These are phyloP conservation scores for Lamprotornis superbus DNA, from an alignment of 2,113 vertebrate genomes.

Conservation along the genomic window DNA sequence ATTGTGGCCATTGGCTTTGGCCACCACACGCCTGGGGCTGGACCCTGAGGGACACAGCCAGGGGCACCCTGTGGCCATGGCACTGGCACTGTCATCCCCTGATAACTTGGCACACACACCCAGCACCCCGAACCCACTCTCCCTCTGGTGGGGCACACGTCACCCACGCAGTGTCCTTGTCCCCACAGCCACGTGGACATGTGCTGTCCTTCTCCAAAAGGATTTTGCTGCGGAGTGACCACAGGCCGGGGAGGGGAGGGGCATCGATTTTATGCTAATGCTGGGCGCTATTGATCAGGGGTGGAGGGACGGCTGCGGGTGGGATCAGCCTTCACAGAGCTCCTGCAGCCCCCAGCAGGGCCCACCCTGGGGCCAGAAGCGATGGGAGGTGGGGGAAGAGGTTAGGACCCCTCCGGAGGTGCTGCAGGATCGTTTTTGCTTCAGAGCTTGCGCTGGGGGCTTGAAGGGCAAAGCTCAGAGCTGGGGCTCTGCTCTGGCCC, in stretches of 20 bases:
- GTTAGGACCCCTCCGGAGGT: neutral
- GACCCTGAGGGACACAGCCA: neutral
- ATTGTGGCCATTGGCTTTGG: neutral
- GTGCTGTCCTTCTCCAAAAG: neutral
- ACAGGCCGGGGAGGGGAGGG: neutral
- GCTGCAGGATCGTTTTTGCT: neutral
- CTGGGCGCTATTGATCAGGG: neutral
- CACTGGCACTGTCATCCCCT: neutral
- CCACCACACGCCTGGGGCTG: neutral
- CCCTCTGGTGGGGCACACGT: neutral
- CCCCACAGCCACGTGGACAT: neutral
- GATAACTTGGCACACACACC: accelerated
- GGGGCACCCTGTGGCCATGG: neutral
- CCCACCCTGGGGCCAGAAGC: neutral
- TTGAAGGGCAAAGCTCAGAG: neutral
- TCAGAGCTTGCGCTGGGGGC: neutral
- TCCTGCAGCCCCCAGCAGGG: neutral
- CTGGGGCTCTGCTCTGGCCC: neutral
- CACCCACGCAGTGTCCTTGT: accelerated
- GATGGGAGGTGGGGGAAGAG: neutral
- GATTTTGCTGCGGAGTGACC: neutral
- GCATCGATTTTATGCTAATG: slow-evolving; percentile 24
- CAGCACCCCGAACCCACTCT: neutral
- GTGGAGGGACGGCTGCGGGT: neutral
- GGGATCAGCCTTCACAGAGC: neutral